These are phyloP conservation scores for Lipophrys pholis DNA, from an alignment of 2,113 vertebrate genomes.

Conservation along the genomic window DNA sequence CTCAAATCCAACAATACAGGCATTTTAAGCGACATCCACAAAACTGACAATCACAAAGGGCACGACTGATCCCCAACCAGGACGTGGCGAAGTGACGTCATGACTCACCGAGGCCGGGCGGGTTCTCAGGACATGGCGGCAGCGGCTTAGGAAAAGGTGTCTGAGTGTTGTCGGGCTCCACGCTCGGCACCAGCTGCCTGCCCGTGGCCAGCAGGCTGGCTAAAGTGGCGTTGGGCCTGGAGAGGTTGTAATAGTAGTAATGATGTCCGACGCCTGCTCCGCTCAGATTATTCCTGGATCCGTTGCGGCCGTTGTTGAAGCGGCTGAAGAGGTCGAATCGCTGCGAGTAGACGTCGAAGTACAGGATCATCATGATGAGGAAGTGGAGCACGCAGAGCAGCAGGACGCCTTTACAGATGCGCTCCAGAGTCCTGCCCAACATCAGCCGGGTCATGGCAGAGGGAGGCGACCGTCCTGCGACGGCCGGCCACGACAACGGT, in stretches of 20 bases:
- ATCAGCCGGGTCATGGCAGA: slow-evolving; percentile 99
- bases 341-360: slow-evolving; percentile 97
- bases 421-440: slow-evolving; percentile 98
- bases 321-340: slow-evolving; percentile 98
- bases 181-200: slow-evolving; percentile 84
- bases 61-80: too few relatives aligned
- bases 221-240: slow-evolving; percentile 88
- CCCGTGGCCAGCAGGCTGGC: slow-evolving; percentile 80
- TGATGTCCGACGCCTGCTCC: slow-evolving; percentile 75
- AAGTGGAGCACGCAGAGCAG: slow-evolving; percentile 98
- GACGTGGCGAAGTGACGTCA: not conserved
- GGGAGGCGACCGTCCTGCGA: slow-evolving; percentile 62
- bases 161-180: slow-evolving; percentile 84
- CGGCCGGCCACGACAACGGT: slow-evolving; percentile 73
- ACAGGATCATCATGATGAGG: slow-evolving; percentile 97
- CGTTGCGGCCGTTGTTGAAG: slow-evolving; percentile 91
- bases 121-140: slow-evolving; percentile 92
- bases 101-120: slow-evolving; percentile 91
- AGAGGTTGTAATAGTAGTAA: slow-evolving; percentile 87
- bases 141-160: slow-evolving; percentile 88
- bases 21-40: too few relatives aligned
- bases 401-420: slow-evolving; percentile 98
- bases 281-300: slow-evolving; percentile 84
- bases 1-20: too few relatives aligned
- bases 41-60: too few relatives aligned